Evolutionary conservation across 2,797 vertebrate species (phyloP), one percentile per base, ranked within the genome.

Genomic region (Capromys pilorides): DNA sequence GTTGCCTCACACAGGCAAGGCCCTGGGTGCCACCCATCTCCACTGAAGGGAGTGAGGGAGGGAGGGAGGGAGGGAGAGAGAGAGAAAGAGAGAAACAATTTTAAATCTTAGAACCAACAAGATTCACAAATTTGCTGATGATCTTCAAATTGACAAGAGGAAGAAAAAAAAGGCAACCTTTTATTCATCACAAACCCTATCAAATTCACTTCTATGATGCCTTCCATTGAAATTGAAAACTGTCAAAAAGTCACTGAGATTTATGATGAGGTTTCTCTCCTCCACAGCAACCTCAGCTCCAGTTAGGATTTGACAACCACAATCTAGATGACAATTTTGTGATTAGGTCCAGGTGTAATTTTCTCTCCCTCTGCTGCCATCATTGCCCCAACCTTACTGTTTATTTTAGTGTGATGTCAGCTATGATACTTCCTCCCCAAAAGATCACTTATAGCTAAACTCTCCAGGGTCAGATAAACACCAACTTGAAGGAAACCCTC

Each of bases 211-310:
- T 91, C 84, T 81, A 94, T 90, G 86, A 66, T 73, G 93, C 57
- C 67, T 84, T 84, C 94, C 94, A 91, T 92, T 94, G 90, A 97
- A 97, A 97, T 92, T 95, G 96, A 96, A 97, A 97, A 96, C 95
- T 95, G 94, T 95, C 95, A 96, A 96, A 90, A 93, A 93, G 88
- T 95, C 61, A 11, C 91, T 71, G 95, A 96, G 95, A 95, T 95
- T 92, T 93, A 93, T 95, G 94, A 94, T 90, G 93, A 96, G 82
- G 83, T 67, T 94, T 94, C 92, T 78, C 78, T 91, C 62, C 93
- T 79, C 86, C 79, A 86, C 39, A 86, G 94, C 94, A 94, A 49
- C 90, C 94, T 88, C 94, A 80, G 79, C 81, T 85, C 78, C 39
- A 0, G 91, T 94, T 96, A 92, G 88, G 93, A 94, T 73, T 62